Conservation (phyloP, 1,140 invertebrate genomes). For the Drosophila truncata region DNA sequence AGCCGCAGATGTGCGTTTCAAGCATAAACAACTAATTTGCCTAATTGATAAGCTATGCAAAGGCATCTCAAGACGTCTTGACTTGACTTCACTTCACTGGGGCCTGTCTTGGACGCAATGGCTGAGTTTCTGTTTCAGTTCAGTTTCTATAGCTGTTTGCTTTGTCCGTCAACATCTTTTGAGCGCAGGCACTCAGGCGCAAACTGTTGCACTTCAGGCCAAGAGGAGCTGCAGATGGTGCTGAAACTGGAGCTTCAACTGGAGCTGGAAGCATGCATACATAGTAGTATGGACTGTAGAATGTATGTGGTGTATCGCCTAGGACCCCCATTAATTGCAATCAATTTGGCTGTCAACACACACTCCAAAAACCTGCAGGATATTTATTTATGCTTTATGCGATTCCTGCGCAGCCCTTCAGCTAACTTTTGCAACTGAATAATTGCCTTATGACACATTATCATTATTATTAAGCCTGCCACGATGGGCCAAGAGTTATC, state of each 20-base stretch:
- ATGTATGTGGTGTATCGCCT: constrained; percentile 2
- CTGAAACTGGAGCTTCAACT: background rate
- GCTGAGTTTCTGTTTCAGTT: constrained; percentile 15
- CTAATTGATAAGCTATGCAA: constrained; percentile 77
- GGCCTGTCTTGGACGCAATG: constrained; percentile 7
- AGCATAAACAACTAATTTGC: constrained; percentile 69
- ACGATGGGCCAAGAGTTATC: constrained; percentile 30
- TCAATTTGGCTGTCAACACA: constrained; percentile 83
- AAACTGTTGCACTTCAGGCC: constrained; percentile 66
- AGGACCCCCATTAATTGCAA: constrained; percentile 73
- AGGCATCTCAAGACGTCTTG: constrained; percentile 58
- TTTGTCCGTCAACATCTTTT: constrained; percentile 73
- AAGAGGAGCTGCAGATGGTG: constrained; percentile 10
- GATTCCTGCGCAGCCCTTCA: constrained; percentile 34
- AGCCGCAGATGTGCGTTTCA: constrained; percentile 37
- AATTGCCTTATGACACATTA: constrained; percentile 84
- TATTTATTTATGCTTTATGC: constrained; percentile 82
- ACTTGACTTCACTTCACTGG: constrained; percentile 23
- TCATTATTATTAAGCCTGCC: constrained; percentile 74
- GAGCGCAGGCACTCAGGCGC: constrained; percentile 60
- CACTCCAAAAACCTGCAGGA: constrained; percentile 80
- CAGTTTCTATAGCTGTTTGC: constrained; percentile 52
- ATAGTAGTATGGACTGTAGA: constrained; percentile 1
- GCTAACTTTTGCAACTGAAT: constrained; percentile 77
- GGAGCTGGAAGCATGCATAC: constrained; percentile 1